Conservation (phyloP, 2,113 vertebrate species). For the Barbus barbus region DNA sequence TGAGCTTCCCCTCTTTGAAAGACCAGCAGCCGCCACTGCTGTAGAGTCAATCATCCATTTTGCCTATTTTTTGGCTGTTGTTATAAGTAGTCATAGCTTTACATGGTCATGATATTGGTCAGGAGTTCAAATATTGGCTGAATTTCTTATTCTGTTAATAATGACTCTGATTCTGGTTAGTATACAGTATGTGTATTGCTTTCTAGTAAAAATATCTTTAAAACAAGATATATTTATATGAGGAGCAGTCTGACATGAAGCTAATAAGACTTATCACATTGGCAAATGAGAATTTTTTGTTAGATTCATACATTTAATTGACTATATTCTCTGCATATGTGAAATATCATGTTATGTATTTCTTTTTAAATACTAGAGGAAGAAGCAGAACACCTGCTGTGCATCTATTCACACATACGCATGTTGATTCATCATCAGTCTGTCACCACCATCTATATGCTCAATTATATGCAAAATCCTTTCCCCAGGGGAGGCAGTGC, state of each 20-base stretch:
- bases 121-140: not conserved
- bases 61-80: not conserved
- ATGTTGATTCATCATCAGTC: slow-evolving; percentile 3
- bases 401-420: not conserved
- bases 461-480: slow-evolving; percentile 3
- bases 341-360: too few relatives aligned
- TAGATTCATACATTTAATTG: not conserved
- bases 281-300: not conserved
- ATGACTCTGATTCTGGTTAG: not conserved
- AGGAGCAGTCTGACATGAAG: not conserved
- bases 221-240: not conserved
- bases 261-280: not conserved
- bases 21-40: too few relatives aligned
- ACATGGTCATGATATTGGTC: not conserved
- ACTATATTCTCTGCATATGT: not conserved
- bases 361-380: not conserved
- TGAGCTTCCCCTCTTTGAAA: too few relatives aligned
- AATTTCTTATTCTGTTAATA: not conserved
- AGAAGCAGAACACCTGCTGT: not conserved
- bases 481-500: not conserved
- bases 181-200: not conserved
- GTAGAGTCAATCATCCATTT: not conserved
- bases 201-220: not conserved
- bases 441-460: not conserved
- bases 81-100: not conserved